These are phyloP conservation scores for Thereva unica DNA, from an alignment of 2,888 invertebrate species.

Conservation along the genomic window DNA sequence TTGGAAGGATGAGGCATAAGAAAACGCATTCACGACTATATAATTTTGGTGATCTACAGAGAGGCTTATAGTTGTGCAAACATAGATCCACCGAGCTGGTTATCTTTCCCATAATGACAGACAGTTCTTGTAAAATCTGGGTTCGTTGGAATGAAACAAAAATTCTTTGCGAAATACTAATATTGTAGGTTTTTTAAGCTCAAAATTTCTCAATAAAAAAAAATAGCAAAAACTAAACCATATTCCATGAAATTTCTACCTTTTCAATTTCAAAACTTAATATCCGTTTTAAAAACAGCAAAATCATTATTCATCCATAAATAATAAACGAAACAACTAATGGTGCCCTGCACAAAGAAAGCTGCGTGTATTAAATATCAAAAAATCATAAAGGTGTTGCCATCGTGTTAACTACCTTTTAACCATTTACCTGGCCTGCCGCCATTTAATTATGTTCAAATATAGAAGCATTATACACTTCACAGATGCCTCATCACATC, in stretches of 20 bases:
- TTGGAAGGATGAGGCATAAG: too few relatives aligned
- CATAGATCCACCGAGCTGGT: too few relatives aligned
- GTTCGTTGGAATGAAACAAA: too few relatives aligned
- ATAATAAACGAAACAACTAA: constrained; percentile 34
- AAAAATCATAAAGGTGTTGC: constrained; percentile 29
- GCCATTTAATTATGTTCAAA: constrained; percentile 38
- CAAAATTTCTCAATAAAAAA: too few relatives aligned
- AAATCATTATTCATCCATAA: constrained; percentile 38
- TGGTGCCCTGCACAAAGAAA: not conserved
- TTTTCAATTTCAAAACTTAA: too few relatives aligned
- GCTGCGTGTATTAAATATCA: constrained; percentile 1
- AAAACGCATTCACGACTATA: too few relatives aligned
- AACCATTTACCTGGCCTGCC: constrained; percentile 37
- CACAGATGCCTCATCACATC: not conserved
- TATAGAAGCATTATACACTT: constrained; percentile 1
- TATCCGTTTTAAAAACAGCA: not conserved
- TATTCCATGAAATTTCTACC: not conserved
- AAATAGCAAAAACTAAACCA: not conserved
- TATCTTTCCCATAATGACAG: too few relatives aligned
- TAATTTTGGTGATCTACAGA: too few relatives aligned
- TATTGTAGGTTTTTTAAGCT: too few relatives aligned
- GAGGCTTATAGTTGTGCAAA: too few relatives aligned
- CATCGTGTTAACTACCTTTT: constrained; percentile 38
- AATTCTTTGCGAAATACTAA: too few relatives aligned
- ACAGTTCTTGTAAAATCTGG: too few relatives aligned